Evolutionary conservation across 2,113 vertebrate species (phyloP), one percentile per base, ranked within the genome.

Genomic region (Xenopus borealis): DNA sequence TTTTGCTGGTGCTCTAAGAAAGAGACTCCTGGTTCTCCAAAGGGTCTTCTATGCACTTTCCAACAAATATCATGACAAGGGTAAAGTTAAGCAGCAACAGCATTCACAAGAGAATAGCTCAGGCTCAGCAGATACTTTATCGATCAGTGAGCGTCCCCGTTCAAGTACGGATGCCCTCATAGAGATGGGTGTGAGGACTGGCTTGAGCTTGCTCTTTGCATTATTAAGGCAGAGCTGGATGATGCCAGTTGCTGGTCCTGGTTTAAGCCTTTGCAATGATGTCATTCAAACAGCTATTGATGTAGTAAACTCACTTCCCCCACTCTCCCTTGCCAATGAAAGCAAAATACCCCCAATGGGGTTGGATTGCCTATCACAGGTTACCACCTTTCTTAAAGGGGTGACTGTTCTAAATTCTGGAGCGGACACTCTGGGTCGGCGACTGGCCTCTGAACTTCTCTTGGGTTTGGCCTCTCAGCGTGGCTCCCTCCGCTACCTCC

Each of bases 321-420:
- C 96, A 0, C 85, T 98, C 23, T 98, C 95, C 46, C 86, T 98
- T 77, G 96, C 96, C 71, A 98, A 98, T 44, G 95, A 98, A 85
- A 98, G 95, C 88, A 98, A 98, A 86, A 97, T 98, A 84, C 96
- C 97, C 0, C 92, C 95, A 0, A 98, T 99, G 97, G 97, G 97
- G 6, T 87, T 98, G 84, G 96, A 99, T 87, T 98, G 97, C 86
- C 91, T 99, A 81, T 92, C 94, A 40, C 97, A 99, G 91, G 95
- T 99, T 74, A 99, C 95, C 14, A 85, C 90, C 0, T 99, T 99
- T 81, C 92, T 99, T 52, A 98, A 98, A 86, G 96, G 96, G 8
- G 95, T 98, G 62, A 98, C 95, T 1, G 95, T 98, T 91, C 95
- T 95, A 2, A 97, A 96, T 88, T 98, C 96, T 0, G 97, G 96